These are phyloP conservation scores for Gavialis gangeticus DNA, from an alignment of 2,113 vertebrate genomes.

Conservation along the genomic window DNA sequence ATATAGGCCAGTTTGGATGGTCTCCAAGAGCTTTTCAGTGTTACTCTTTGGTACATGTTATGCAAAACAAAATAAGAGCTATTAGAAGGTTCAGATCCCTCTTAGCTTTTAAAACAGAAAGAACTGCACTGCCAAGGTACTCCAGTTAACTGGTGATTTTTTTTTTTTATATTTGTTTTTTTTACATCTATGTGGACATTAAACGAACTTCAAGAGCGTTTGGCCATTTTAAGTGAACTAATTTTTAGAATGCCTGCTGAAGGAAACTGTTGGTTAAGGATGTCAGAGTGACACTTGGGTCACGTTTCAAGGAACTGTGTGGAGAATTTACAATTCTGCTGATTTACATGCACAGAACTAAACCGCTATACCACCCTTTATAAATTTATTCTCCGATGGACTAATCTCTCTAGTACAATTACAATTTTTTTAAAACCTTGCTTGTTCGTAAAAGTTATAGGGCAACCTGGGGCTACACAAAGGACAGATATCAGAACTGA, in stretches of 20 bases:
- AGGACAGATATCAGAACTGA: not conserved
- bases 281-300: not conserved
- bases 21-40: constrained; percentile 36
- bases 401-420: not conserved
- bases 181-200: not conserved
- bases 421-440: not conserved
- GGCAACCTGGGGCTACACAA: not conserved
- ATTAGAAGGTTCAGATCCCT: not conserved
- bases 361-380: not conserved
- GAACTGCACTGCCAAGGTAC: not conserved
- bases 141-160: not conserved
- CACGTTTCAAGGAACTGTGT: not conserved
- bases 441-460: not conserved
- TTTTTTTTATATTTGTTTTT: constrained; percentile 10
- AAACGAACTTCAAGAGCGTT: constrained; percentile 10
- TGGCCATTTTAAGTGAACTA: not conserved
- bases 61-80: constrained; percentile 3
- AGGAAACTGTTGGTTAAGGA: not conserved
- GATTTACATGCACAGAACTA: not conserved
- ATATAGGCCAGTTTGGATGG: not conserved
- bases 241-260: not conserved
- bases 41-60: not conserved
- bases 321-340: not conserved
- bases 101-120: constrained; percentile 33
- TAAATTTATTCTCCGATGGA: not conserved